Evolutionary conservation across 2,113 vertebrate genomes (phyloP), one percentile per base, ranked within the genome.

Genomic region (Miniopterus natalensis): DNA sequence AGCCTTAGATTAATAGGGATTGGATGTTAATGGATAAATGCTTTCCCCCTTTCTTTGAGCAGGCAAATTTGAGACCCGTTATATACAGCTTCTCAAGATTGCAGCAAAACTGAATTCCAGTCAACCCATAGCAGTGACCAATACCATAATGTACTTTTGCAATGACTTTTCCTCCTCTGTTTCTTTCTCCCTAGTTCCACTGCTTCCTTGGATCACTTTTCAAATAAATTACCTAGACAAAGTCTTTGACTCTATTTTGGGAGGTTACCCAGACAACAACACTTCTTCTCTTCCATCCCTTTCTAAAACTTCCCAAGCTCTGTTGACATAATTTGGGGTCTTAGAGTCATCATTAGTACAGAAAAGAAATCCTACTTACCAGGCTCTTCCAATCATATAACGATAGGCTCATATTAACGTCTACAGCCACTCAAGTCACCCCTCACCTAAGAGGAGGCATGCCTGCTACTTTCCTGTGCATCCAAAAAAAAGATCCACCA

Each of bases 141-240:
- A 73, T 36, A 25, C 29, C 3, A 36, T 36, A 55, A 71, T 3
- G 42, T 81, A 40, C 21, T 25, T 91, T 20, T 89, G 23, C 42
- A 53, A 25, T 49, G 40, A 61, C 71, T 70, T 77, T 70, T 90
- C 20, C 40, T 78, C 77, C 45, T 42, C 51, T 36, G 70, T 77
- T 90, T 70, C 51, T 59, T 51, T 53, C 20, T 86, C n/a, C 65
- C 21, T 53, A 27, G 21, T 80, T 87, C 47, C 13, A 57, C 57
- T 57, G 47, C 36, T 73, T 91, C 47, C 31, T 73, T 80, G 47
- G 36, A 55, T 74, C 31, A 31, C 12, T 42, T 91, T 65, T 70
- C 68, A 86, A 91, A 61, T 84, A 94, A 84, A 91, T 47, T 84
- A 95, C 45, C 11, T 51, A 45, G 18, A 79, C 27, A 71, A 89